Evolutionary conservation across 53 echinoderm and acorn worm genomes (phyloP), one percentile per base, ranked within the genome.

Genomic region (Luidia sarsii): DNA sequence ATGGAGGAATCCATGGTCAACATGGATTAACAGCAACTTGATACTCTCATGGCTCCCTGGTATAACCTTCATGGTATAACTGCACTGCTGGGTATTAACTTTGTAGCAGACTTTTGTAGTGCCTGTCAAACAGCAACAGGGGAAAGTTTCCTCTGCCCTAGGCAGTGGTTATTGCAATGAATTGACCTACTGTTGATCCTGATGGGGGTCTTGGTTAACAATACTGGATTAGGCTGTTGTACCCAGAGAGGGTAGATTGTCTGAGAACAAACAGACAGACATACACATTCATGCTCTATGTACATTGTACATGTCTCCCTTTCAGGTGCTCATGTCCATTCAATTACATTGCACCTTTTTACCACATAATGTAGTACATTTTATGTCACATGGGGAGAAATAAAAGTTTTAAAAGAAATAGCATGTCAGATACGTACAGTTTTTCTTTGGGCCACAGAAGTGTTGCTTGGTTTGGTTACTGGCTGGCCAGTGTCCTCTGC

Each of bases 401-500:
- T n/a, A n/a, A n/a, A n/a, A n/a, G n/a, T n/a, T n/a, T n/a, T n/a
- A n/a, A n/a, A n/a, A n/a, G n/a, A n/a, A n/a, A n/a, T n/a, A n/a
- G n/a, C n/a, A n/a, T 52, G 52, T 14, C n/a, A 18, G 18, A 52
- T 52, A 90, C 96, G 92, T 81, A 95, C 96, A 95, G 83, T 95
- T 95, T 62, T 88, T 95, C 52, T 75, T 93, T 43, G 85, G 88
- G 33, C 96, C 96, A 86, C 96, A 95, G 72, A 82, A 95, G 85
- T 95, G 96, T 59, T 95, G 92, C 50, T 85, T 87, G 34, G 80
- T 89, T 79, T 82, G 46, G 71, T 87, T 82, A 63, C 52, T 55
- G 60, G 65, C 9, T 34, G 65, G 34, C n/a, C 39, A 63, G 53
- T 64, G 63, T 23, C 38, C 32, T 39, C 61, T 15, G 59, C 6